Base-by-base conservation (phyloP, 2,797 vertebrate species). In the Cygnus olor region DNA sequence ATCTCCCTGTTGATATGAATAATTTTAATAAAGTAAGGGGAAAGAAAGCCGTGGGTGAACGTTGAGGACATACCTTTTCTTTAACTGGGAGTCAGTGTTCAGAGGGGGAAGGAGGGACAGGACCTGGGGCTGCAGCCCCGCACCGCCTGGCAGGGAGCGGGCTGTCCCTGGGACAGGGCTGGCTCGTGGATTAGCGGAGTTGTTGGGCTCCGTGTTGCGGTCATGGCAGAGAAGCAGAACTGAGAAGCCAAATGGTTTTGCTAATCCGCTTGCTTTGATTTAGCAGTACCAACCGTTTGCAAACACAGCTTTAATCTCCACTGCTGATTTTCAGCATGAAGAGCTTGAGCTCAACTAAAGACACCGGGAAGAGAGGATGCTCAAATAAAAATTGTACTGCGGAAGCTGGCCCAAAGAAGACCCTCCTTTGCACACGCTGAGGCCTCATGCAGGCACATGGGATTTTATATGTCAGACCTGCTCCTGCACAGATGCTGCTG, bases 211-310 rank as follows among this genome's bases (percentile, higher is more conserved):
- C 2, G 60, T 34, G 83, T 56, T 0, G 0, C 0, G 4, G 76
- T 69, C 90, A 68, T 6, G 1, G 91, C 90, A 79, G 85, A 84
- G 51, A 47, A 84, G 85, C 88, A 79, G 88, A 85, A 38, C 80
- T 25, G 88, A 87, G 84, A 82, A 80, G 92, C 79, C 83, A 53
- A 92, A 56, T 2, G 61, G 72, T 57, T 93, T 71, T 32, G 79
- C 71, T 96, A 92, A 95, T 93, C 93, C 65, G 0, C 61, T 76
- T 27, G 72, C 90, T 94, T 91, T 88, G 92, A 88, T 89, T 95
- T 25, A 54, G 45, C 89, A 34, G 81, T 9, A 27, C 56, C 11
- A 10, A 22, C 38, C 5, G 1, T 66, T 68, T 82, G 80, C 88
- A 95, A 95, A 89, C 90, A 76, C 32, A 1, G 88, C 86, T 93